Conservation (phyloP, 2,113 vertebrate genomes). For the Merops nubicus region DNA sequence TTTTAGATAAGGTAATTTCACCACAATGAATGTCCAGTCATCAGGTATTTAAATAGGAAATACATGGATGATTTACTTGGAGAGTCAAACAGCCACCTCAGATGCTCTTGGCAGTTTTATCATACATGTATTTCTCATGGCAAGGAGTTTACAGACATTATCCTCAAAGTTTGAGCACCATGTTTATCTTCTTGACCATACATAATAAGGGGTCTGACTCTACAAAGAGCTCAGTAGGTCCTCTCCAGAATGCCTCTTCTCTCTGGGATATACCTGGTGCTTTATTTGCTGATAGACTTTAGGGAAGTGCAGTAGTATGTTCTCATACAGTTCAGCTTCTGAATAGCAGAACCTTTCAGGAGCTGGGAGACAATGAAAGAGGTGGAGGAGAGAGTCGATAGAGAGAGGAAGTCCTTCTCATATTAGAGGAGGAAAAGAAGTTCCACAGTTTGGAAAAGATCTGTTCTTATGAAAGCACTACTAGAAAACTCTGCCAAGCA, state of each 20-base stretch:
- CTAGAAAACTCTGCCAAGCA: background rate
- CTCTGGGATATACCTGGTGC: rapidly evolving
- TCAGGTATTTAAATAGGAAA: background rate
- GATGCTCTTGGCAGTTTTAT: background rate
- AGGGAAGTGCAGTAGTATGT: background rate
- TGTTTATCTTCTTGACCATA: background rate
- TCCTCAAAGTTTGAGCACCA: background rate
- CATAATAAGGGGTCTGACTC: background rate
- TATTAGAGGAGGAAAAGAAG: background rate
- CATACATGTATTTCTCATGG: background rate
- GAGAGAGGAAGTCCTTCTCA: background rate
- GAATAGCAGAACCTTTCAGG: background rate
- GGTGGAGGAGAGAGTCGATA: background rate
- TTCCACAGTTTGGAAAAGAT: background rate
- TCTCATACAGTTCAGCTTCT: background rate
- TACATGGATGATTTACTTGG: background rate
- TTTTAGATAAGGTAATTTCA: background rate
- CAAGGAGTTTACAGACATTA: background rate
- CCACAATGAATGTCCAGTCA: background rate
- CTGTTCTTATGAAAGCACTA: background rate
- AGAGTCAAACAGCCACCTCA: background rate
- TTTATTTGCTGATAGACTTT: background rate
- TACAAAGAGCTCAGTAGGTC: background rate
- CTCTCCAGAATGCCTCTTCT: background rate
- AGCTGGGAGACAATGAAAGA: background rate